These are phyloP conservation scores for Trichogramma evanescens DNA, from an alignment of 2,888 invertebrate species.

Conservation along the genomic window DNA sequence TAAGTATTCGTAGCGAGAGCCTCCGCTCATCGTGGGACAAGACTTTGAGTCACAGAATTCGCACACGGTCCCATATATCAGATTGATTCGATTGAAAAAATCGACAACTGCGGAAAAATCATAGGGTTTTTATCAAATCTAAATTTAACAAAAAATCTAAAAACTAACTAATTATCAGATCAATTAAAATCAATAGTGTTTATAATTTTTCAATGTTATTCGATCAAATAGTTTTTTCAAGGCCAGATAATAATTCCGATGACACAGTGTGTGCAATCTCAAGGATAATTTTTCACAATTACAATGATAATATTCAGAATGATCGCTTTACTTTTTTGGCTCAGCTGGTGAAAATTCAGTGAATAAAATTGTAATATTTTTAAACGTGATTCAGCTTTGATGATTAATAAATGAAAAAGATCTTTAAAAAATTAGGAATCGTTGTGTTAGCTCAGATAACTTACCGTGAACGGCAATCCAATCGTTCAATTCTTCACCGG, in stretches of 20 bases:
- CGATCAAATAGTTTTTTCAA: not conserved
- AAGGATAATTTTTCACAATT: too few relatives aligned
- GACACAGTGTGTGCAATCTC: too few relatives aligned
- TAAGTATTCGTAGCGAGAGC: constrained; percentile 80
- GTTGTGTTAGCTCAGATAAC: constrained; percentile 8
- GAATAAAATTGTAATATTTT: not conserved
- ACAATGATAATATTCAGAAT: too few relatives aligned
- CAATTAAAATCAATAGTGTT: too few relatives aligned
- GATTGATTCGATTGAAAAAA: constrained; percentile 87
- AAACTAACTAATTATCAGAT: too few relatives aligned
- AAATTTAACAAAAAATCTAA: too few relatives aligned
- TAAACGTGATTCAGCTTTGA: not conserved
- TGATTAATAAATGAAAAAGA: not conserved
- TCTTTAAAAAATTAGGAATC: not conserved
- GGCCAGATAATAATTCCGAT: not conserved
- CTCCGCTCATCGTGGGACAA: constrained; percentile 88
- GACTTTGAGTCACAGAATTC: constrained; percentile 76
- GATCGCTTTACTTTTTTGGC: not conserved
- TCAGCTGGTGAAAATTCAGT: constrained; percentile 1
- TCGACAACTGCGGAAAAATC: constrained; percentile 67
- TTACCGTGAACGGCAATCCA: constrained; percentile 90
- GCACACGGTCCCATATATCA: constrained; percentile 83
- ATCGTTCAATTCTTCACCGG: constrained; percentile 78
- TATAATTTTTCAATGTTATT: not conserved
- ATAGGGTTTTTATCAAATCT: too few relatives aligned